Conservation (phyloP, 1,140 invertebrate species). For the Neodiprion virginianus region DNA sequence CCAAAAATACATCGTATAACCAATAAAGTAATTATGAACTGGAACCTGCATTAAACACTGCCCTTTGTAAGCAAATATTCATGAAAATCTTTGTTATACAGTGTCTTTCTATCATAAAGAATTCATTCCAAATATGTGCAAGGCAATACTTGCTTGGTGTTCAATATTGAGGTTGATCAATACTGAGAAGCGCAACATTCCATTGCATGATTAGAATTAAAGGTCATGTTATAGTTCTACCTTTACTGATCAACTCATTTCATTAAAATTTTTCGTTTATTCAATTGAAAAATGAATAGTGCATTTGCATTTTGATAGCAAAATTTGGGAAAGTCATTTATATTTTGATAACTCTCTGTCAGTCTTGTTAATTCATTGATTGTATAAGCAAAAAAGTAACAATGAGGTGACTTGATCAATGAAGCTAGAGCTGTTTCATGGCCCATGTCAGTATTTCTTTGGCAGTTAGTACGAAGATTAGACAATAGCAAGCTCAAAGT, state of each 20-base stretch:
- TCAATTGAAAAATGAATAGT: too few relatives aligned
- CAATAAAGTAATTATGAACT: not conserved
- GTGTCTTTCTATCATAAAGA: constrained; percentile 3
- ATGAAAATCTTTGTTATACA: not conserved
- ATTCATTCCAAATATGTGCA: not conserved
- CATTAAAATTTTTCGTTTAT: too few relatives aligned
- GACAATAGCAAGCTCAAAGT: too few relatives aligned
- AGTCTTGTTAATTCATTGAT: too few relatives aligned
- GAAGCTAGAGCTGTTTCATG: too few relatives aligned
- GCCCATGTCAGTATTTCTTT: not conserved
- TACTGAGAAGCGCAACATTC: not conserved
- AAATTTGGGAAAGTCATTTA: too few relatives aligned
- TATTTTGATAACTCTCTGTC: too few relatives aligned
- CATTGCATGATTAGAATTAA: not conserved
- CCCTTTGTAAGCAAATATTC: not conserved
- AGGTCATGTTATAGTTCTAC: too few relatives aligned
- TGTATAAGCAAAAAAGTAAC: too few relatives aligned
- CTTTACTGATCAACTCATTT: too few relatives aligned
- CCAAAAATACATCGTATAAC: not conserved
- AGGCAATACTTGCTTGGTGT: not conserved
- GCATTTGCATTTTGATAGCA: too few relatives aligned
- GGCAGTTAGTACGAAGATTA: not conserved
- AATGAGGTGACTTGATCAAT: too few relatives aligned
- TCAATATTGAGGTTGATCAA: not conserved
- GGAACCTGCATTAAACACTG: not conserved